Evolutionary conservation across 2,797 vertebrate genomes (phyloP).

Genomic region (Enteromius mattozi): DNA sequence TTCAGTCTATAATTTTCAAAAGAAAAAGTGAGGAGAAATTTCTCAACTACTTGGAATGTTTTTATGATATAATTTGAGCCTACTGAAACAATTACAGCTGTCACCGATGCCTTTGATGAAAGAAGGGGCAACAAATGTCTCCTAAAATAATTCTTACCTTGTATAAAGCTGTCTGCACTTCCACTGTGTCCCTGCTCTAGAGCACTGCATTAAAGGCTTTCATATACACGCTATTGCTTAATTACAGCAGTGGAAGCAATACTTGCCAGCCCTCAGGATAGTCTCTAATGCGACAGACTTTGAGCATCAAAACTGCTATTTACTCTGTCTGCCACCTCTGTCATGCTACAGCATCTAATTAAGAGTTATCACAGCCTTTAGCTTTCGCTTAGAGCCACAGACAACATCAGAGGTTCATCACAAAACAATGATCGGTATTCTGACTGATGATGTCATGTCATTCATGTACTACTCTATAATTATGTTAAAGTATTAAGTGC

Average conservation of each 20-base stretch:
- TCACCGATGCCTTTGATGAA: conserved; percentile 11
- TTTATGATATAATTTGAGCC: conserved; percentile 22
- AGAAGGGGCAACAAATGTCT: conserved; percentile 31
- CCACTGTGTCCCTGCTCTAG: neutral
- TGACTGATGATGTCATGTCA: conserved; percentile 17
- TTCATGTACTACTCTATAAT: conserved; percentile 1
- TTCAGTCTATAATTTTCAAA: neutral
- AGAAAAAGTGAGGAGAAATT: conserved; percentile 7
- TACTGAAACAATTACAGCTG: conserved; percentile 7
- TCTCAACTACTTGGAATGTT: conserved; percentile 20
- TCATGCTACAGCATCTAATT: conserved; percentile 28
- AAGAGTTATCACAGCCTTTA: conserved; percentile 45
- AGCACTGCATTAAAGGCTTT: conserved; percentile 23
- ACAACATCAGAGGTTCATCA: conserved; percentile 28
- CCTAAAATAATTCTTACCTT: neutral
- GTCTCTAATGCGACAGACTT: conserved; percentile 27
- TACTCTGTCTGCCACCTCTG: conserved; percentile 39
- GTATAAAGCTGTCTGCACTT: conserved; percentile 14
- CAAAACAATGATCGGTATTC: conserved; percentile 49
- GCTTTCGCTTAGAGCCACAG: conserved; percentile 36
- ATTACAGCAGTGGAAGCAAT: conserved; percentile 34
- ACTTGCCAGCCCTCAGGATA: neutral
- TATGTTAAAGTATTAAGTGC: neutral
- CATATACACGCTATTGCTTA: conserved; percentile 13
- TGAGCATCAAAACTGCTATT: conserved; percentile 8